Conservation (phyloP, 2,888 invertebrate species). For the Helobdella robusta region DNA sequence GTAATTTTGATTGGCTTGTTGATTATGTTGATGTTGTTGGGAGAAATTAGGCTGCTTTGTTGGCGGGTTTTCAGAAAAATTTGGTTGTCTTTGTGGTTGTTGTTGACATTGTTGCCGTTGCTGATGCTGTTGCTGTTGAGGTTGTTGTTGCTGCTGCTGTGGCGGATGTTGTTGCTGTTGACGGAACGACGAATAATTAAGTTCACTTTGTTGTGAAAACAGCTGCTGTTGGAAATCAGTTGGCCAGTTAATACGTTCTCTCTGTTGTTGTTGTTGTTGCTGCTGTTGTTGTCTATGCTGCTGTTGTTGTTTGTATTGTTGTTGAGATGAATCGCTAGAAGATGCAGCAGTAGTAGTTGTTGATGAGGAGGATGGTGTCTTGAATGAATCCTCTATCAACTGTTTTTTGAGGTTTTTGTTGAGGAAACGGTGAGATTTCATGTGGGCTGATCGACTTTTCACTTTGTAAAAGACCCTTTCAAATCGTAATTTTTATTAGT, state of each 20-base stretch:
- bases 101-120: conserved; percentile 13
- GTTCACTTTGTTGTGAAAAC: neutral
- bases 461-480: conserved; percentile 91
- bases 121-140: neutral
- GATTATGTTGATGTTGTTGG: too few relatives aligned
- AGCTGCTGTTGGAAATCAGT: neutral
- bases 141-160: conserved; percentile 8
- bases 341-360: neutral
- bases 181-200: neutral
- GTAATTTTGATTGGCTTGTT: too few relatives aligned
- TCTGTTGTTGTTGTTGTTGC: neutral
- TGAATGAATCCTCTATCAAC: neutral
- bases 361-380: neutral
- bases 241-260: neutral
- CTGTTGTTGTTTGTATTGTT: neutral
- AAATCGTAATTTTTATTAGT: conserved; percentile 36
- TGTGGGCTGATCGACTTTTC: conserved; percentile 96
- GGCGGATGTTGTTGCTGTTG: conserved; percentile 1
- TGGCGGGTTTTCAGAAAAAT: neutral
- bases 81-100: neutral
- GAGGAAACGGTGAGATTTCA: conserved; percentile 72
- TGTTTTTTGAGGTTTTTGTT: conserved; percentile 10
- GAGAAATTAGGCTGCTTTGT: too few relatives aligned
- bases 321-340: neutral
- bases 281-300: too few relatives aligned